Evolutionary conservation across 2,113 vertebrate species (phyloP).

Genomic region (Indri indri): DNA sequence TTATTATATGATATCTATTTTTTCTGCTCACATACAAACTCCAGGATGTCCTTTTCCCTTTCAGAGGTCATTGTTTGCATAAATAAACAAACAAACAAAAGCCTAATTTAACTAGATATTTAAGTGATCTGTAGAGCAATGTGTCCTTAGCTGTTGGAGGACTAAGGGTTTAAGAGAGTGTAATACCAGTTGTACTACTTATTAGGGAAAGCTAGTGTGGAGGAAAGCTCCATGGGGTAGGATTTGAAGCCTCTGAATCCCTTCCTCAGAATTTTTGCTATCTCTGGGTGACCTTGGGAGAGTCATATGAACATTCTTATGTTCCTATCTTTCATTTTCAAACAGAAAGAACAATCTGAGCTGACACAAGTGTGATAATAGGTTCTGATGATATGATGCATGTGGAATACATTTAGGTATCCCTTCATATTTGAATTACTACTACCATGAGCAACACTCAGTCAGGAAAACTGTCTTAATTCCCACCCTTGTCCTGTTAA

Average conservation of each 20-base stretch:
- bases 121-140: background rate
- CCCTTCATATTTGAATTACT: background rate
- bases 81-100: background rate
- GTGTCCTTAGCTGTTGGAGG: background rate
- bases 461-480: background rate
- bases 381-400: background rate
- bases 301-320: background rate
- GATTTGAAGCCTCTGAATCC: background rate
- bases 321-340: background rate
- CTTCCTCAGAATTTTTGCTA: background rate
- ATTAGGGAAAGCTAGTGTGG: background rate
- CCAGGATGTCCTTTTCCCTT: background rate
- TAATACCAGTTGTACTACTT: background rate
- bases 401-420: background rate
- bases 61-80: background rate
- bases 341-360: background rate
- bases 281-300: background rate
- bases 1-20: background rate
- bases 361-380: background rate
- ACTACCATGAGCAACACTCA: background rate
- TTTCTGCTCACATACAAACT: background rate
- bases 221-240: background rate
- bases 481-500: background rate
- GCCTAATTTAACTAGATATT: background rate
- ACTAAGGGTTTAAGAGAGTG: background rate